Evolutionary conservation across 2,888 invertebrate species (phyloP).

Genomic region (Vannuccia rotundouncinata): DNA sequence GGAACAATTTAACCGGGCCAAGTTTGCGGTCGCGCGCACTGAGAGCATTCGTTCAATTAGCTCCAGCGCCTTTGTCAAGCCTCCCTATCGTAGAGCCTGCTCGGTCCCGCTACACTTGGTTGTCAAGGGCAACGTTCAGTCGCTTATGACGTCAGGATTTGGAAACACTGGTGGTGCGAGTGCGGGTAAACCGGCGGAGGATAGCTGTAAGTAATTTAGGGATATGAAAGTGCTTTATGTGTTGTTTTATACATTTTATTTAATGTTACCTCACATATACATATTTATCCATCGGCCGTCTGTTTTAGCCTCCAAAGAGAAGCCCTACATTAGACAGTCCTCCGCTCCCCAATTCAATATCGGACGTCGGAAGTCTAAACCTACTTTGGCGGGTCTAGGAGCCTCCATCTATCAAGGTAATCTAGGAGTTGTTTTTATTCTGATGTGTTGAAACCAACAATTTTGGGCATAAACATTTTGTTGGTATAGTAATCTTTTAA

Average conservation of each 20-base stretch:
- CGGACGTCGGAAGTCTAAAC: slow-evolving; percentile 60
- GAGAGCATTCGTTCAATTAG: slow-evolving; percentile 68
- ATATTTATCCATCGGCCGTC: too few relatives aligned
- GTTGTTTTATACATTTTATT: too few relatives aligned
- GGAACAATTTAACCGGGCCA: slow-evolving; percentile 35
- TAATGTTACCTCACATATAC: too few relatives aligned
- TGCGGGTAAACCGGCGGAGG: too few relatives aligned
- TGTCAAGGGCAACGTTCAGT: background rate
- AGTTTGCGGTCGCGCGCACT: slow-evolving; percentile 46
- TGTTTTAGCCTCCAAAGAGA: slow-evolving; percentile 70
- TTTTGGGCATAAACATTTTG: too few relatives aligned
- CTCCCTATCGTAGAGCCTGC: slow-evolving; percentile 88
- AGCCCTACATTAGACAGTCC: slow-evolving; percentile 68
- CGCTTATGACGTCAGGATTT: background rate
- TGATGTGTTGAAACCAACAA: too few relatives aligned
- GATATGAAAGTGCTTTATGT: too few relatives aligned
- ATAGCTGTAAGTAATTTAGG: too few relatives aligned
- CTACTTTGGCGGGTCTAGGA: slow-evolving; percentile 53
- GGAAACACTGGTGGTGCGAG: background rate
- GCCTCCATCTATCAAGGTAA: slow-evolving; percentile 56
- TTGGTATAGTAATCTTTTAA: too few relatives aligned
- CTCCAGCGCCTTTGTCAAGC: slow-evolving; percentile 80
- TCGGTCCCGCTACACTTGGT: slow-evolving; percentile 67
- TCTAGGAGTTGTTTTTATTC: too few relatives aligned
- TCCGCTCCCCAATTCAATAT: slow-evolving; percentile 88